Evolutionary conservation across 1,140 invertebrate genomes (phyloP).

Genomic region (Probaryconus sp.): DNA sequence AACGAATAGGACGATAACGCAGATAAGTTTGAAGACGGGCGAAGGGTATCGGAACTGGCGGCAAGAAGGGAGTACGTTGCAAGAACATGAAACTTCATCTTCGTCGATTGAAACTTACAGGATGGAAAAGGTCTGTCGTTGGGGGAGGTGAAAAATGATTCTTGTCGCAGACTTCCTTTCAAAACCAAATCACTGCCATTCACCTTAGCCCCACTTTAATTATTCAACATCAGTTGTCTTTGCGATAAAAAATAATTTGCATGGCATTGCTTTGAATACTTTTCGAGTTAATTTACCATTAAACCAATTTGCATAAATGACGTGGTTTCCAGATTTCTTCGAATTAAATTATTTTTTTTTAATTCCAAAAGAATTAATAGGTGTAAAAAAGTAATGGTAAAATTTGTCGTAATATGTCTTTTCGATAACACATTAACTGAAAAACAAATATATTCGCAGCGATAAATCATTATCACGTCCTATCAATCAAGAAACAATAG

Average conservation of each 20-base stretch:
- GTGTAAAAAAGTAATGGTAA: no score
- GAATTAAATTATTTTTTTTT: no score
- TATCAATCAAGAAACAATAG: conserved; percentile 43
- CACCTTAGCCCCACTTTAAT: no score
- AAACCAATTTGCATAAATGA: no score
- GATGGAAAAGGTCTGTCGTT: conserved; percentile 37
- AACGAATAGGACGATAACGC: conserved; percentile 53
- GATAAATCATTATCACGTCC: conserved; percentile 27
- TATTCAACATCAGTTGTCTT: no score
- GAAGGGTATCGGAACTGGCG: conserved; percentile 18
- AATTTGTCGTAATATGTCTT: no score
- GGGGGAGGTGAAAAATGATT: conserved; percentile 23
- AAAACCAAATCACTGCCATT: no score
- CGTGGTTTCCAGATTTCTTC: no score
- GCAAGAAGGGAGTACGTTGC: not conserved
- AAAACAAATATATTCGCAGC: conserved; percentile 5
- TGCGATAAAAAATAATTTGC: no score
- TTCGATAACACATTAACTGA: not conserved
- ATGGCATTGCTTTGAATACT: no score
- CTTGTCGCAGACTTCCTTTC: not conserved
- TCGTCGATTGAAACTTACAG: conserved; percentile 39
- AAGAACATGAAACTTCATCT: conserved; percentile 46
- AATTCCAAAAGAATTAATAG: no score
- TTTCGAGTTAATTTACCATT: no score
- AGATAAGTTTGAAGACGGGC: conserved; percentile 44